Conservation (phyloP, 2,113 vertebrate species). For the Chionis minor region DNA sequence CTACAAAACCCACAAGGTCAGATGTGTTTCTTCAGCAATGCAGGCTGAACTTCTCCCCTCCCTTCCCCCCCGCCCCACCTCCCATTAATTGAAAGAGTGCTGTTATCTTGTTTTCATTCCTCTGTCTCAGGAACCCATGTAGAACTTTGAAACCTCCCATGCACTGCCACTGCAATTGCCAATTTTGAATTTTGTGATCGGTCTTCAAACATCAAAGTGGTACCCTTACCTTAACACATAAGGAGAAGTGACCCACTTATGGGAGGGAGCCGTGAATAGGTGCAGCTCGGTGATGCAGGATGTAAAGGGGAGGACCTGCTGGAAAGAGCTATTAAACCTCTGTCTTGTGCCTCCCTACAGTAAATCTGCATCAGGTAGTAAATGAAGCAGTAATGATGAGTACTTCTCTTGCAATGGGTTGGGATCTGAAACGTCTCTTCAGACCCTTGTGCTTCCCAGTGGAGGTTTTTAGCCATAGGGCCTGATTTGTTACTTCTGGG, state of each 20-base stretch:
- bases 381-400: not conserved
- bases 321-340: not conserved
- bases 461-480: not conserved
- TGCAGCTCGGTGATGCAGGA: not conserved
- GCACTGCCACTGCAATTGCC: not conserved
- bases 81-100: not conserved
- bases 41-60: not conserved
- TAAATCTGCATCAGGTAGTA: not conserved
- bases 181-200: not conserved
- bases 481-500: not conserved
- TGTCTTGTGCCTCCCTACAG: not conserved
- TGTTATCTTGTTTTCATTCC: not conserved
- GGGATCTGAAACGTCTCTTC: not conserved
- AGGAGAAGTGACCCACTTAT: not conserved
- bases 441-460: not conserved
- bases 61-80: too few species aligned
- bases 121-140: not conserved
- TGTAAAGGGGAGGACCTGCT: not conserved
- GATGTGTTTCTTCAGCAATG: not conserved
- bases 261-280: fast-evolving
- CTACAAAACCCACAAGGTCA: not conserved
- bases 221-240: not conserved
- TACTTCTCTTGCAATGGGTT: not conserved
- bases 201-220: not conserved
- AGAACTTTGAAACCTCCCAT: not conserved